These are phyloP conservation scores for Leptodactylus fuscus DNA, from an alignment of 2,113 vertebrate genomes.

Conservation along the genomic window DNA sequence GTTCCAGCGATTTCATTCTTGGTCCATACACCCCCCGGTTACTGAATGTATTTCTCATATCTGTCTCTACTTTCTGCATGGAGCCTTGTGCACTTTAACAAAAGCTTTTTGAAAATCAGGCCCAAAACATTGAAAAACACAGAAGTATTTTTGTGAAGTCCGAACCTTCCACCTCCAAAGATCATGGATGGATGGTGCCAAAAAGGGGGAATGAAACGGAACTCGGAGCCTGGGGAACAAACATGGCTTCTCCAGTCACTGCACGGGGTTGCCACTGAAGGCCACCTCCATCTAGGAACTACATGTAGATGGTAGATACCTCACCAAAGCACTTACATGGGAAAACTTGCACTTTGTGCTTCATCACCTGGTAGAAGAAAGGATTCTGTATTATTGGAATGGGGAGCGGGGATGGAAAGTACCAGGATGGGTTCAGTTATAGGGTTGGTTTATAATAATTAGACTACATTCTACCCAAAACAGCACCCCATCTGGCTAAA, in stretches of 20 bases:
- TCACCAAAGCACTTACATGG: conserved; percentile 8
- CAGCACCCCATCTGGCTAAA: no score
- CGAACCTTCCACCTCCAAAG: not conserved
- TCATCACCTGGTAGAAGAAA: not conserved
- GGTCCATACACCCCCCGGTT: not conserved
- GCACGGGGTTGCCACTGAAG: no score
- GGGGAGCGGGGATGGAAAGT: no score
- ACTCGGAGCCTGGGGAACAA: not conserved
- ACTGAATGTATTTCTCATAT: conserved; percentile 50
- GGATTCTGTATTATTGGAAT: not conserved
- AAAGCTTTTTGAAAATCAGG: conserved; percentile 67
- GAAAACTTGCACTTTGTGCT: not conserved
- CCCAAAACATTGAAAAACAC: conserved; percentile 64
- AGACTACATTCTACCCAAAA: no score
- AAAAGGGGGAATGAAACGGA: not conserved
- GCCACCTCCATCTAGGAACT: not conserved
- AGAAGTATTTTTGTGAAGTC: not conserved
- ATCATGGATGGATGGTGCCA: no score
- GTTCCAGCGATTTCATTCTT: not conserved
- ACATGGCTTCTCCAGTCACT: not conserved
- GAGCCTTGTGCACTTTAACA: conserved; percentile 76
- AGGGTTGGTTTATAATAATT: no score
- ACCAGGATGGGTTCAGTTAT: no score
- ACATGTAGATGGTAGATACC: not conserved
- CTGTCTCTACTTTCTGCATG: conserved; percentile 61